These are phyloP conservation scores for Daboia siamensis DNA, from an alignment of 2,113 vertebrate genomes.

Conservation along the genomic window DNA sequence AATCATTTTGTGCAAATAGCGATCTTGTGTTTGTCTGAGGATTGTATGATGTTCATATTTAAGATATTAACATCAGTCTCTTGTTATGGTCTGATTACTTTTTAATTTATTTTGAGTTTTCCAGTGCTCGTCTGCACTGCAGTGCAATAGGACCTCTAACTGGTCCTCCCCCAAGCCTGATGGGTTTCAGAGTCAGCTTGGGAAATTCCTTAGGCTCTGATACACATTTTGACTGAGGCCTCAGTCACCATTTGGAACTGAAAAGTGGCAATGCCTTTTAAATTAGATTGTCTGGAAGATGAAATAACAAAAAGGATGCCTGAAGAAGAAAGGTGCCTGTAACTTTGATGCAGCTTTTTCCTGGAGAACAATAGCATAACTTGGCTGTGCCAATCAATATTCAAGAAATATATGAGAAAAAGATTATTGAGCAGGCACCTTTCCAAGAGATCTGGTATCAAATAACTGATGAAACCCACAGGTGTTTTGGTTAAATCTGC, in stretches of 20 bases:
- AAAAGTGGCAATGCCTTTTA: neutral
- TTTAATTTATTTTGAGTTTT: neutral
- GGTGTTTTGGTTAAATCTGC: neutral
- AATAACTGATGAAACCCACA: neutral
- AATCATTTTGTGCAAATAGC: neutral
- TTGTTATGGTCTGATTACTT: neutral
- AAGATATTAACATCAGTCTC: neutral
- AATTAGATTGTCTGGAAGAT: neutral
- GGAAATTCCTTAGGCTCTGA: neutral
- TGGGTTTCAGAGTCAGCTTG: neutral
- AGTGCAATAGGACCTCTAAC: neutral
- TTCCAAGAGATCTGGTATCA: neutral
- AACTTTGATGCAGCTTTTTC: neutral
- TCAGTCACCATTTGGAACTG: neutral
- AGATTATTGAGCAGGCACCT: neutral
- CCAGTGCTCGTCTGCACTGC: neutral
- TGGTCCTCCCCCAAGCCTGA: neutral
- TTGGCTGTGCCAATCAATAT: neutral
- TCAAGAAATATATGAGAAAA: neutral
- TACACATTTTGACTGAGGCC: neutral
- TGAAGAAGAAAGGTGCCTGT: neutral
- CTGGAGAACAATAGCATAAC: neutral
- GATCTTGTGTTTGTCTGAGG: neutral
- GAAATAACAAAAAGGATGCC: neutral
- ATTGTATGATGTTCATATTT: neutral